Evolutionary conservation across 2,888 invertebrate species (phyloP).

Genomic region (Stenoptilia bipunctidactyla): DNA sequence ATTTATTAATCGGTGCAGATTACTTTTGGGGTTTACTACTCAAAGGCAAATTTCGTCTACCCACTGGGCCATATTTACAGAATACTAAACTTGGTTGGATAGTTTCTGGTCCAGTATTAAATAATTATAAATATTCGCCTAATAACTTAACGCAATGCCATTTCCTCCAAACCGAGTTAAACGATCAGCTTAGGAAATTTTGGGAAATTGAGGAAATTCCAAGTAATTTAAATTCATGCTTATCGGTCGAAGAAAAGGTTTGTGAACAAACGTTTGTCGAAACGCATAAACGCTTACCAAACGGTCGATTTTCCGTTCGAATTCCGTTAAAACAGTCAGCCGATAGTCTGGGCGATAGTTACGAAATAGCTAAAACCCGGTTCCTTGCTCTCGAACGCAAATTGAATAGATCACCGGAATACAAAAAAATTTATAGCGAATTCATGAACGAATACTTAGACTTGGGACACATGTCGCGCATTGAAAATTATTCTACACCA

Average conservation of each 20-base stretch:
- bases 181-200: not conserved
- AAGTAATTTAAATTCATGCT: not conserved
- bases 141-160: not conserved
- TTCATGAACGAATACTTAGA: not conserved
- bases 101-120: not conserved
- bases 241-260: not conserved
- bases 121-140: not conserved
- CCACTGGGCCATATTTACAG: conserved; percentile 8
- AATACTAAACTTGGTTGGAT: conserved; percentile 6
- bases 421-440: not conserved
- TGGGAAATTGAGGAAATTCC: conserved; percentile 2
- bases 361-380: conserved; percentile 1
- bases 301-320: not conserved
- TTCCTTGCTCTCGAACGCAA: conserved; percentile 1
- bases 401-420: not conserved
- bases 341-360: not conserved
- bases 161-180: not conserved
- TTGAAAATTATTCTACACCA: conserved; percentile 37
- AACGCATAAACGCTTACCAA: not conserved
- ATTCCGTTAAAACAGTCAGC: not conserved
- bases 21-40: conserved; percentile 12
- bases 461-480: not conserved
- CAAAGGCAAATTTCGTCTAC: conserved; percentile 5
- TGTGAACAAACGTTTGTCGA: not conserved
- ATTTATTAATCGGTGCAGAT: conserved; percentile 7